Evolutionary conservation across 2,113 vertebrate genomes (phyloP).

Genomic region (Gobiocypris rarus): DNA sequence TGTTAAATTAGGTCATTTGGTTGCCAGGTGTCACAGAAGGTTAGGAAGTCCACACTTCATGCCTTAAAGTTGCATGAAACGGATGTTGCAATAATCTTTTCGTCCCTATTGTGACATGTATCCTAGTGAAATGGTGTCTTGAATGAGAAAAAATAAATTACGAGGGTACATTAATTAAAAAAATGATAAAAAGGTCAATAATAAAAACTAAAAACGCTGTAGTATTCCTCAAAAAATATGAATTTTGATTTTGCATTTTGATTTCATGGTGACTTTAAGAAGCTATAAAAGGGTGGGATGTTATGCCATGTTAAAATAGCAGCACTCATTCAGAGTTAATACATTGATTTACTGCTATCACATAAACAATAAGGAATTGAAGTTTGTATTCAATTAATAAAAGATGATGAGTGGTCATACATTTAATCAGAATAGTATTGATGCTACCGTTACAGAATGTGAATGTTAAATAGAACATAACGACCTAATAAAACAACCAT

Average conservation of each 20-base stretch:
- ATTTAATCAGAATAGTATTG: not conserved
- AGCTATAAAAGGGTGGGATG: not conserved
- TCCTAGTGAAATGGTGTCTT: too few relatives aligned
- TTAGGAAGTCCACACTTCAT: conserved; percentile 5
- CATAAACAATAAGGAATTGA: not conserved
- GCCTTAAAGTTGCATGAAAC: too few relatives aligned
- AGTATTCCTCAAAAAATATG: not conserved
- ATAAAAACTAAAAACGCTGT: too few relatives aligned
- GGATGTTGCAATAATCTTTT: too few relatives aligned
- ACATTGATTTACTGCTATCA: not conserved
- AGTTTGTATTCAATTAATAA: not conserved
- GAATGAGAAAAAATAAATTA: too few relatives aligned
- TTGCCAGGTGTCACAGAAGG: not conserved
- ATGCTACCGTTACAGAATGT: not conserved
- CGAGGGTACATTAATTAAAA: too few relatives aligned
- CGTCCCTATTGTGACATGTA: too few relatives aligned
- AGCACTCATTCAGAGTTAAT: not conserved
- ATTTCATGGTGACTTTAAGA: too few relatives aligned
- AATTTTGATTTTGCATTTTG: too few relatives aligned
- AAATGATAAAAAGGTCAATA: too few relatives aligned
- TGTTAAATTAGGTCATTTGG: conserved; percentile 19
- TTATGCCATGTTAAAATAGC: not conserved
- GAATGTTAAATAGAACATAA: not conserved
- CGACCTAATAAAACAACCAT: not conserved
- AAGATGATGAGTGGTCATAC: not conserved